Evolutionary conservation across 2,113 vertebrate species (phyloP), one percentile per base, ranked within the genome.

Genomic region (Arothron firmamentum): DNA sequence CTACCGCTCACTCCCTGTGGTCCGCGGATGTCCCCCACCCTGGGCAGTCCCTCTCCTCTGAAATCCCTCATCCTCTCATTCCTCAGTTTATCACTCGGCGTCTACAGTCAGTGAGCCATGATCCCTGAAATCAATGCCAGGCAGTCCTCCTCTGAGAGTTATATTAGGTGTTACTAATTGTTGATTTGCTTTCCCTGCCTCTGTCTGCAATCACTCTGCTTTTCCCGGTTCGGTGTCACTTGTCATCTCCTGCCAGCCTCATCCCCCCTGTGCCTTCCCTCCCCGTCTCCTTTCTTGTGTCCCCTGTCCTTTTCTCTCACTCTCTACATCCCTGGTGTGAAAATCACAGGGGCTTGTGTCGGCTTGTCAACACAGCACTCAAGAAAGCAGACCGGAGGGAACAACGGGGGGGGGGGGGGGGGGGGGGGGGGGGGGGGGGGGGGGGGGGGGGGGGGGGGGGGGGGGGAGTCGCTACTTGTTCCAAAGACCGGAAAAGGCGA

Each of bases 81-180:
- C 62, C 63, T 67, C 62, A 72, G 72, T 67, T 81, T 53, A 75
- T 72, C 65, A 64, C 77, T 73, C 62, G 58, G 52, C 17, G 55
- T 82, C 65, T 70, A 62, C 68, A 77, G 66, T 66, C 77, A 77
- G 69, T 70, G 56, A 78, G 70, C 73, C 78, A 31, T 80, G 77
- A 82, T 77, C 76, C 82, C 59, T 73, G 53, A 84, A 87, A 86
- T 83, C 86, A 82, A 82, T 82, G 76, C 66, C 72, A 58, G 48
- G 67, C 82, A 74, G 70, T 51, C 65, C 41, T 64, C 74, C 79
- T 81, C 63, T 76, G 76, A 80, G 65, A 77, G 70, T 86, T 85
- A 84, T 74, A 80, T 79, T 85, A 85, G 74, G 86, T 88, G 85
- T 85, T 85, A 81, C 83, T 87, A 90, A 89, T 90, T 87, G 84